phyloP scores from a whole-genome alignment of 2,797 vertebrate species.

The Xyrichtys novacula region DNA sequence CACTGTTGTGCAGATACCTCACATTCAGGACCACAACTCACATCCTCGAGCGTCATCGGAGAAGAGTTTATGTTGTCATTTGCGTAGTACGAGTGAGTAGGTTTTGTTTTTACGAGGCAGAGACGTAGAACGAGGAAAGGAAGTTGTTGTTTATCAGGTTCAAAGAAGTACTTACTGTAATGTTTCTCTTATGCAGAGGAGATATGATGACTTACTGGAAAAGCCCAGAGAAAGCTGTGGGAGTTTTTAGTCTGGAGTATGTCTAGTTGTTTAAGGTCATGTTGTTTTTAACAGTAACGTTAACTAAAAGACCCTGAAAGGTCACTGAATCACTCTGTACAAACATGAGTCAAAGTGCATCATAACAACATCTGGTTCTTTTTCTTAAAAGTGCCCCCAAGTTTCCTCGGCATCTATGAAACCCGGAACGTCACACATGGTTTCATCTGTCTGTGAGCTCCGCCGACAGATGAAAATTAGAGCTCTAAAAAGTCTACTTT shows the following conservation, averaged over 20 bases:
- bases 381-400: background rate
- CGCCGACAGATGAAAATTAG: background rate
- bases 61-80: slow-evolving; percentile 70
- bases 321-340: slow-evolving; percentile 10
- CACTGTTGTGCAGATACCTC: slow-evolving; percentile 66
- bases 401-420: background rate
- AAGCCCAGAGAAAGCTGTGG: slow-evolving; percentile 18
- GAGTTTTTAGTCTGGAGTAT: slow-evolving; percentile 12
- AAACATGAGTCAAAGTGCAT: slow-evolving; percentile 15
- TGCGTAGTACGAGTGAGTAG: slow-evolving; percentile 56
- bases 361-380: slow-evolving; percentile 1
- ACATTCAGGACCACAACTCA: slow-evolving; percentile 65
- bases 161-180: slow-evolving; percentile 60
- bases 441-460: background rate
- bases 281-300: slow-evolving; percentile 19
- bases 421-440: background rate
- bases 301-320: background rate
- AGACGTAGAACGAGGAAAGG: slow-evolving; percentile 60
- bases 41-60: slow-evolving; percentile 71
- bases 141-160: slow-evolving; percentile 76
- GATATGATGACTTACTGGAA: slow-evolving; percentile 64
- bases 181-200: slow-evolving; percentile 59
- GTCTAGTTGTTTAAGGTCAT: slow-evolving; percentile 43
- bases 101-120: slow-evolving; percentile 57
- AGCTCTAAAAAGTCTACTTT: background rate